Percentiles rank a stretch among this genome's conserved stretches.
These are phyloP conservation scores for Trachymyrmex septentrionalis DNA, from an alignment of 1,140 invertebrate genomes.

Conservation along the genomic window DNA sequence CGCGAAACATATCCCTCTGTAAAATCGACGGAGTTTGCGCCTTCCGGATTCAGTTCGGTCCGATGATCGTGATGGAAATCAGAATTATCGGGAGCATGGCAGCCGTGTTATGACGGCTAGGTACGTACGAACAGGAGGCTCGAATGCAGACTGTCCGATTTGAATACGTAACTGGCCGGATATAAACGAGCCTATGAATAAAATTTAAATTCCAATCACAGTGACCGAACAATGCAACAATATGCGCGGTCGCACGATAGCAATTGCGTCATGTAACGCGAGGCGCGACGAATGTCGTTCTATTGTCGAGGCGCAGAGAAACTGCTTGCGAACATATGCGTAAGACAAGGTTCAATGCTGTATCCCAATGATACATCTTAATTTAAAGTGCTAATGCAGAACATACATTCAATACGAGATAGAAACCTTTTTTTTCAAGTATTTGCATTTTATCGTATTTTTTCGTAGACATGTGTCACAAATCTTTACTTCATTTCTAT, in stretches of 20 bases:
- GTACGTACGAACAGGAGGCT: slow-evolving; percentile 58
- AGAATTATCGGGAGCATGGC: slow-evolving; percentile 71
- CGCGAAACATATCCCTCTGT: not conserved
- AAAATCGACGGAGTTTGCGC: slow-evolving; percentile 67
- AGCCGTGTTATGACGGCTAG: slow-evolving; percentile 47
- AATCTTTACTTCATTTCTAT: not conserved
- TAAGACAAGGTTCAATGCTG: slow-evolving; percentile 11
- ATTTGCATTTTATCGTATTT: not conserved
- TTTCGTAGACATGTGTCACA: not conserved
- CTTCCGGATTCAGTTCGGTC: slow-evolving; percentile 52
- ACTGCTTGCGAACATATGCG: not conserved
- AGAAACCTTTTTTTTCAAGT: not conserved
- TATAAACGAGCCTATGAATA: slow-evolving; percentile 84
- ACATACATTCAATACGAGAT: not conserved
- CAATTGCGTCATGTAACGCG: slow-evolving; percentile 68
- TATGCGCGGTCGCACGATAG: slow-evolving; percentile 66
- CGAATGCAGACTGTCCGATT: slow-evolving; percentile 76
- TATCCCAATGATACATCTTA: not conserved
- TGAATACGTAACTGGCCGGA: slow-evolving; percentile 83
- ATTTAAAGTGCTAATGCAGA: not conserved
- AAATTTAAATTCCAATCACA: slow-evolving; percentile 83
- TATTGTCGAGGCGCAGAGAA: slow-evolving; percentile 32
- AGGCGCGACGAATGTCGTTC: not conserved
- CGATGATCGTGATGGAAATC: slow-evolving; percentile 72
- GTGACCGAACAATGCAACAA: slow-evolving; percentile 80